Base-by-base conservation (phyloP, 2,113 vertebrate species). In the Cyprinodon tularosa region DNA sequence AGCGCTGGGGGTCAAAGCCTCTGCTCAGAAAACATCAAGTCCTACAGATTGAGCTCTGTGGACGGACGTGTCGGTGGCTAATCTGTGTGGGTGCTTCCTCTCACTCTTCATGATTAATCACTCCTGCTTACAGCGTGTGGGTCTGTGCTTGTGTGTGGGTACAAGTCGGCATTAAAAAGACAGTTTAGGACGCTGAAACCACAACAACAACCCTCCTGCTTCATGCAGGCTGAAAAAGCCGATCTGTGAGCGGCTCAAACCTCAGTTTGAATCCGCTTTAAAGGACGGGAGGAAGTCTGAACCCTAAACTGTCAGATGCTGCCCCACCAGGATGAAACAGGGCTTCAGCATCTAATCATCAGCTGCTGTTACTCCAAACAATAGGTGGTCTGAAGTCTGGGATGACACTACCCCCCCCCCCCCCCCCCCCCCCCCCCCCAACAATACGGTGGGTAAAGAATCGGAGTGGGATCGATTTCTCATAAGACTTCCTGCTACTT, bases 1-100 rank as follows among this genome's bases (percentile, higher is more conserved):
- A 91, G 91, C 86, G 87, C 87, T 81, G 89, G 88, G 94, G 95
- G 94, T 94, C 94, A 88, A 38, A 85, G 71, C 79, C 83, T 80
- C 61, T 77, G 64, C 65, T 86, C 37, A 62, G 63, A 76, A 62
- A 63, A 37, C 76, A 72, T 53, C 20, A 60, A 68, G 73, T 66
- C 72, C 48, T 14, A 59, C 47, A 37, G 20, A 64, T 38, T 62
- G 37, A 61, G 66, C 36, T 62, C 22, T 71, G 57, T 80, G 72
- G 77, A 1, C 36, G 72, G 45, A 73, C 12, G 14, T 74, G 75
- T 38, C 72, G 38, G 81, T 6, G 66, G 70, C 65, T 78, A 53
- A 76, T 82, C 73, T 48, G 66, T 84, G 74, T 88, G 79, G 78
- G 78, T 72, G 68, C 66, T 17, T 72, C 45, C 60, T 9, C 62